These are phyloP conservation scores for Drosophila emarginata DNA, from an alignment of 2,888 invertebrate genomes.

Conservation along the genomic window DNA sequence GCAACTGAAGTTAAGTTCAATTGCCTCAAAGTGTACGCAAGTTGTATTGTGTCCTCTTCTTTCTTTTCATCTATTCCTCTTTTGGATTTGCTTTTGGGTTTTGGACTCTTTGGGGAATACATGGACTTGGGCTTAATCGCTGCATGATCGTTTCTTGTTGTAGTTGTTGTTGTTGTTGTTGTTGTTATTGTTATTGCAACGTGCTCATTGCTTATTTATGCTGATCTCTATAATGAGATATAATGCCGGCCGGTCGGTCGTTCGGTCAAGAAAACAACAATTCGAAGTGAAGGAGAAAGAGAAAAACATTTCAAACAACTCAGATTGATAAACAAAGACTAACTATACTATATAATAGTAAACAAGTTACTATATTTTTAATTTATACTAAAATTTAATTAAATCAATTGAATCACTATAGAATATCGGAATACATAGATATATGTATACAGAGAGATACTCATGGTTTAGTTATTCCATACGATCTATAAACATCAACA, in stretches of 20 bases:
- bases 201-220: constrained; percentile 72
- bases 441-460: background rate
- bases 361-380: background rate
- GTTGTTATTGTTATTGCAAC: constrained; percentile 48
- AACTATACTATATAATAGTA: background rate
- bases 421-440: background rate
- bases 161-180: constrained; percentile 15
- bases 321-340: constrained; percentile 10
- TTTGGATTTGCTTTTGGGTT: background rate
- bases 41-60: constrained; percentile 13
- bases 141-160: constrained; percentile 38
- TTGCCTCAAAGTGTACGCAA: constrained; percentile 63
- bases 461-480: constrained; percentile 33
- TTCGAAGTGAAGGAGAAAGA: constrained; percentile 19
- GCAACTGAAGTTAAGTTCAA: constrained; percentile 57
- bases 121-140: constrained; percentile 64
- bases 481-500: constrained; percentile 49
- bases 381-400: background rate
- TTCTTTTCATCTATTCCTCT: background rate
- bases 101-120: constrained; percentile 56
- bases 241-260: constrained; percentile 76
- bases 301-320: constrained; percentile 21
- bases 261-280: constrained; percentile 46
- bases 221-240: constrained; percentile 77
- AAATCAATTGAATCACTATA: too few species aligned